Evolutionary conservation across 2,888 invertebrate species (phyloP).

Genomic region (Pammene aurita): DNA sequence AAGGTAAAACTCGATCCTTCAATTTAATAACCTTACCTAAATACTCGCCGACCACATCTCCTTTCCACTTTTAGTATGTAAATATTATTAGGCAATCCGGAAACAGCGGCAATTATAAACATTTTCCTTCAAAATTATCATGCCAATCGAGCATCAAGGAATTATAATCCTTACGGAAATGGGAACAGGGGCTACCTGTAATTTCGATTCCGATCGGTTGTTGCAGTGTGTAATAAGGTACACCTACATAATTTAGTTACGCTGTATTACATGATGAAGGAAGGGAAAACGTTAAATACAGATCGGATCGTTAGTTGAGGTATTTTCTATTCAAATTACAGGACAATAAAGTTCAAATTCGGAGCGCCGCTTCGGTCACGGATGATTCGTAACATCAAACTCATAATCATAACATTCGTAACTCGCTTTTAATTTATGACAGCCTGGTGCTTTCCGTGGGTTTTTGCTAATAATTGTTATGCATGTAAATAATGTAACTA

Average conservation of each 20-base stretch:
- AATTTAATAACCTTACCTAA: constrained; percentile 37
- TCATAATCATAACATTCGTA: constrained; percentile 44
- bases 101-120: constrained; percentile 50
- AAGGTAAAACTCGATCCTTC: constrained; percentile 31
- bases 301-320: constrained; percentile 12
- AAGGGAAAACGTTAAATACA: constrained; percentile 32
- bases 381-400: constrained; percentile 50
- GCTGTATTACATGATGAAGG: constrained; percentile 39
- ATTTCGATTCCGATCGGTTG: constrained; percentile 2
- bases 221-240: constrained; percentile 24
- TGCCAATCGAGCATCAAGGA: constrained; percentile 6
- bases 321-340: constrained; percentile 4
- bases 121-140: constrained; percentile 35
- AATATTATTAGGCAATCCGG: constrained; percentile 58
- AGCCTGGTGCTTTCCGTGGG: constrained; percentile 49
- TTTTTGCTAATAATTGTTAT: constrained; percentile 44
- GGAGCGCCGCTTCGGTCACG: constrained; percentile 33
- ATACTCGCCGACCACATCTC: constrained; percentile 45
- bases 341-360: constrained; percentile 8
- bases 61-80: constrained; percentile 37
- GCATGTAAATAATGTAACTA: constrained; percentile 24
- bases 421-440: constrained; percentile 48
- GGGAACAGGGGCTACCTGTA: constrained; percentile 12
- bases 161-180: constrained; percentile 8
- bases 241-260: constrained; percentile 37